A percentile compares a stretch with the other conserved stretches of the same genome.
Conservation (phyloP, 2,888 invertebrate species). For the Listrodromus nycthemerus region DNA sequence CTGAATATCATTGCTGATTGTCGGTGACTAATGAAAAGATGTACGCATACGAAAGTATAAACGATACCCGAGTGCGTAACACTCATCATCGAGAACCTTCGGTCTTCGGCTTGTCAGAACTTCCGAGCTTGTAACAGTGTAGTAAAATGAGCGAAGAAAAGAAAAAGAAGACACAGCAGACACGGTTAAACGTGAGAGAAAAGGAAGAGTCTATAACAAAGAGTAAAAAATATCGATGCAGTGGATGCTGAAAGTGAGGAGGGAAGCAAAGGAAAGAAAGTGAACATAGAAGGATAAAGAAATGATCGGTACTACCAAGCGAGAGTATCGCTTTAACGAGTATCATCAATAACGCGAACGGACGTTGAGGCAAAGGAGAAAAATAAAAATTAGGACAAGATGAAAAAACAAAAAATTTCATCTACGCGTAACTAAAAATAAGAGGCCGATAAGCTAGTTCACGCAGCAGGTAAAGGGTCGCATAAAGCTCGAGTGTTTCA, state of each 20-base stretch:
- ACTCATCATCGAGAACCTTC: conserved; percentile 40
- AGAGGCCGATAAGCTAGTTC: conserved; percentile 53
- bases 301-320: conserved; percentile 64
- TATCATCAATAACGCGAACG: conserved; percentile 78
- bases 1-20: conserved; percentile 79
- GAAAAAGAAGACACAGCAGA: neutral
- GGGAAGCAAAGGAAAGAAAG: conserved; percentile 66
- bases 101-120: conserved; percentile 51
- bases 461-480: conserved; percentile 25
- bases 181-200: conserved; percentile 30
- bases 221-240: conserved; percentile 19
- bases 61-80: conserved; percentile 34
- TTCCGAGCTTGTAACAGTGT: conserved; percentile 21
- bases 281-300: conserved; percentile 17
- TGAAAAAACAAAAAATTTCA: neutral
- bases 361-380: conserved; percentile 63
- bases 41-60: conserved; percentile 13
- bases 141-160: conserved; percentile 39
- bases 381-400: conserved; percentile 32
- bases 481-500: conserved; percentile 60
- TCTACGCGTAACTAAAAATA: conserved; percentile 21
- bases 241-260: conserved; percentile 17
- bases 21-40: conserved; percentile 77
- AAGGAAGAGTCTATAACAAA: conserved; percentile 9
- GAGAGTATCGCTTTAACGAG: conserved; percentile 76